Percentiles rank a stretch among this genome's conserved stretches.
These are phyloP conservation scores for Diceros bicornis DNA, from an alignment of 2,797 vertebrate genomes.

Conservation along the genomic window DNA sequence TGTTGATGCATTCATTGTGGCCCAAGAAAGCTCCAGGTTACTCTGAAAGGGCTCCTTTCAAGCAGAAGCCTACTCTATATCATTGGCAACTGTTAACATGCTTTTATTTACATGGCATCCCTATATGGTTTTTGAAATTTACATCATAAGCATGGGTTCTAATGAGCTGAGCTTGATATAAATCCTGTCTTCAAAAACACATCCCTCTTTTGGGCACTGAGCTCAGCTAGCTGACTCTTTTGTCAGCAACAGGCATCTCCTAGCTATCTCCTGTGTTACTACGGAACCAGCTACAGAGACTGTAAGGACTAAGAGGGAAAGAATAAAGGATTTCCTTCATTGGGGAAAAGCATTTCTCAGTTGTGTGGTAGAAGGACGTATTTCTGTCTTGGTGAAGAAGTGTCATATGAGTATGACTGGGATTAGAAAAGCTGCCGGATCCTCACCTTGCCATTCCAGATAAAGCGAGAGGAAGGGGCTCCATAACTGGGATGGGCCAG, in stretches of 20 bases:
- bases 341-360: not conserved
- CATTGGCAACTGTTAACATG: not conserved
- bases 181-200: not conserved
- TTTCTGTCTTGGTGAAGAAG: not conserved
- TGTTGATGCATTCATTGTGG: not conserved
- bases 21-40: slow-evolving; percentile 1
- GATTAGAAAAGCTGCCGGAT: not conserved
- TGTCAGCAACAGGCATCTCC: not conserved
- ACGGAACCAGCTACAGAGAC: not conserved
- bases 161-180: not conserved
- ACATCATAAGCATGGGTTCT: not conserved
- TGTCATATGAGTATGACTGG: not conserved
- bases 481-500: too few species aligned
- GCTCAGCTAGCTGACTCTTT: not conserved
- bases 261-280: not conserved
- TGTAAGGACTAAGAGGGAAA: not conserved
- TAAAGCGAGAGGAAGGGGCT: not conserved
- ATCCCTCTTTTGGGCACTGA: not conserved
- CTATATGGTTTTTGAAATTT: not conserved
- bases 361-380: not conserved
- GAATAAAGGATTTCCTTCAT: not conserved
- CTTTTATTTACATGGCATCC: not conserved
- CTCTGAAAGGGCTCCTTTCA: slow-evolving; percentile 29
- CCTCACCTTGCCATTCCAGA: not conserved
- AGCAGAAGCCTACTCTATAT: not conserved